phyloP scores from a whole-genome alignment of 2,888 invertebrate species.

The Callyntrura sp. region DNA sequence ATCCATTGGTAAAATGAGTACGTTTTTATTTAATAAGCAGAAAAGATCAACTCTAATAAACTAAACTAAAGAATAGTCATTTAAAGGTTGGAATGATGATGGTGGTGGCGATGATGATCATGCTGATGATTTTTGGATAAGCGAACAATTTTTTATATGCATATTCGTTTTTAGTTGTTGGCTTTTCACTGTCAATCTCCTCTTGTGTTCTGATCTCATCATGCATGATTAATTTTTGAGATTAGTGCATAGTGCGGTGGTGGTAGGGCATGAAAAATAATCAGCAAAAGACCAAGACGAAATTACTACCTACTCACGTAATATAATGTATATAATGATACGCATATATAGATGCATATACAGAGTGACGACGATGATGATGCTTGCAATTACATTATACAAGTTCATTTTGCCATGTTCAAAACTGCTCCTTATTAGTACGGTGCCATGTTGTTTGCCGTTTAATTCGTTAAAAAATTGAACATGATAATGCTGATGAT shows the following conservation, averaged over 20 bases:
- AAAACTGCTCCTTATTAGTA: conserved; percentile 74
- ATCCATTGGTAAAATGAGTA: background rate
- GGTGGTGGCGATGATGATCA: conserved; percentile 2
- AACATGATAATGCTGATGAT: conserved; percentile 37
- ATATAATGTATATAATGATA: conserved; percentile 42
- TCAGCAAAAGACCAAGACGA: background rate
- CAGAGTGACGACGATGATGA: background rate
- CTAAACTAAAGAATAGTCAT: conserved; percentile 75
- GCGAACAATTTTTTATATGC: conserved; percentile 6
- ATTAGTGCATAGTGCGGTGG: conserved; percentile 64
- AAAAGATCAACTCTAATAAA: conserved; percentile 65
- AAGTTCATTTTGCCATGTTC: conserved; percentile 59
- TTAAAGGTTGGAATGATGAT: conserved; percentile 51
- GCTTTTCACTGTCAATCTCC: conserved; percentile 75
- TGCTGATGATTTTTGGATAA: conserved; percentile 38
- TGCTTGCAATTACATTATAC: conserved; percentile 68
- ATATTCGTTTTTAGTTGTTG: conserved; percentile 42
- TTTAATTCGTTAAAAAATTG: conserved; percentile 65
- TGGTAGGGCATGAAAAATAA: conserved; percentile 61
- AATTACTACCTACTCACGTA: conserved; percentile 63
- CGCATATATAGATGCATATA: too few relatives aligned
- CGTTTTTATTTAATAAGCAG: conserved; percentile 46
- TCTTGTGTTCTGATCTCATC: conserved; percentile 78
- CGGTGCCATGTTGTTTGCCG: conserved; percentile 64
- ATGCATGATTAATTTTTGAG: conserved; percentile 81